A percentile compares a stretch with the other conserved stretches of the same genome.
Evolutionary conservation across 1,140 invertebrate genomes (phyloP).

Genomic region (Anastrepha ludens): DNA sequence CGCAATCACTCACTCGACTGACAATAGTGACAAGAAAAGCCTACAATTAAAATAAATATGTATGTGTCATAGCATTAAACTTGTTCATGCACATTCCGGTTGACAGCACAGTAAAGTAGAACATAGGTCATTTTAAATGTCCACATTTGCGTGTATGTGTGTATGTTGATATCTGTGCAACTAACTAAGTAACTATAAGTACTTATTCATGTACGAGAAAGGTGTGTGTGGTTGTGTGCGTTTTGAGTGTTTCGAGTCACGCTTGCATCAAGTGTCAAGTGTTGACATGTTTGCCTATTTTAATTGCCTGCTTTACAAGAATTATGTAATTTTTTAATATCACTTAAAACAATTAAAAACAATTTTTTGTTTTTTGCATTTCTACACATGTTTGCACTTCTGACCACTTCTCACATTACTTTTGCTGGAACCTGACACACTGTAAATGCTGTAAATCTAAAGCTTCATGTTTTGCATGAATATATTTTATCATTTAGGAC

Average conservation of each 20-base stretch:
- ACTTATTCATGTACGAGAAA: not conserved
- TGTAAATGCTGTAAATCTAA: too few relatives aligned
- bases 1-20: conserved; percentile 29
- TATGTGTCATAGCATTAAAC: conserved; percentile 35
- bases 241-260: conserved; percentile 19
- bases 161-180: not conserved
- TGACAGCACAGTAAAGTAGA: conserved; percentile 12
- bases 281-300: conserved; percentile 29
- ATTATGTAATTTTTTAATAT: conserved; percentile 27
- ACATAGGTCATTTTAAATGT: conserved; percentile 7
- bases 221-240: not conserved
- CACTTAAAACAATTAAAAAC: too few relatives aligned
- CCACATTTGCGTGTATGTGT: not conserved
- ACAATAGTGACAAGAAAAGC: conserved; percentile 28
- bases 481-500: too few relatives aligned
- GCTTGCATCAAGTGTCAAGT: conserved; percentile 19
- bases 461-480: too few relatives aligned
- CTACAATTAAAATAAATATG: conserved; percentile 45
- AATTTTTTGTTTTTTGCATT: too few relatives aligned
- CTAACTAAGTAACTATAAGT: too few relatives aligned
- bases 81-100: not conserved
- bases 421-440: too few relatives aligned
- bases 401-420: too few relatives aligned
- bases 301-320: conserved; percentile 27
- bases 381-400: too few relatives aligned